Conservation (phyloP, 2,113 vertebrate genomes). For the Lonchura striata region DNA sequence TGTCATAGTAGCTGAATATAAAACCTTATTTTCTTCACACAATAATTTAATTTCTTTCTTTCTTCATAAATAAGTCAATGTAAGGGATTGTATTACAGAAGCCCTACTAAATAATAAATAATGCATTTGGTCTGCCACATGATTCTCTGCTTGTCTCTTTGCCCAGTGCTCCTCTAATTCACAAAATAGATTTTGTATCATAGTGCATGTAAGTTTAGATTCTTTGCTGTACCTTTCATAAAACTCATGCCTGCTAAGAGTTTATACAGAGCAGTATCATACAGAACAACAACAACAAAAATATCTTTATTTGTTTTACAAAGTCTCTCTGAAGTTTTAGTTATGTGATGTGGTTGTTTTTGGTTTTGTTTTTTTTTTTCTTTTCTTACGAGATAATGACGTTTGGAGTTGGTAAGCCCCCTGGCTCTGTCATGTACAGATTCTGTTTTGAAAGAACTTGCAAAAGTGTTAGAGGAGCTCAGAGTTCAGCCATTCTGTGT, state of each 20-base stretch:
- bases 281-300: background rate
- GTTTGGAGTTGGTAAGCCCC: background rate
- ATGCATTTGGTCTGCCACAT: background rate
- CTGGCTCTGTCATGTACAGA: background rate
- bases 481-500: background rate
- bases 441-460: background rate
- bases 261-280: background rate
- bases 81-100: slow-evolving; percentile 23
- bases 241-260: background rate
- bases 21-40: background rate
- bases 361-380: background rate
- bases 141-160: slow-evolving; percentile 1
- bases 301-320: background rate
- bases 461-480: background rate
- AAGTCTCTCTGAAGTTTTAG: background rate
- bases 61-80: slow-evolving; percentile 51
- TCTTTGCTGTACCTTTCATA: background rate
- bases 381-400: background rate
- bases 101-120: slow-evolving; percentile 45
- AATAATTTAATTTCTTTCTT: background rate
- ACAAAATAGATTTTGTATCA: background rate
- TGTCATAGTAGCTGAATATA: background rate
- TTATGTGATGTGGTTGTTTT: background rate
- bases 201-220: background rate
- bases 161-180: background rate